Evolutionary conservation across 2,888 invertebrate genomes (phyloP).

Genomic region (Eupithecia dodoneata): DNA sequence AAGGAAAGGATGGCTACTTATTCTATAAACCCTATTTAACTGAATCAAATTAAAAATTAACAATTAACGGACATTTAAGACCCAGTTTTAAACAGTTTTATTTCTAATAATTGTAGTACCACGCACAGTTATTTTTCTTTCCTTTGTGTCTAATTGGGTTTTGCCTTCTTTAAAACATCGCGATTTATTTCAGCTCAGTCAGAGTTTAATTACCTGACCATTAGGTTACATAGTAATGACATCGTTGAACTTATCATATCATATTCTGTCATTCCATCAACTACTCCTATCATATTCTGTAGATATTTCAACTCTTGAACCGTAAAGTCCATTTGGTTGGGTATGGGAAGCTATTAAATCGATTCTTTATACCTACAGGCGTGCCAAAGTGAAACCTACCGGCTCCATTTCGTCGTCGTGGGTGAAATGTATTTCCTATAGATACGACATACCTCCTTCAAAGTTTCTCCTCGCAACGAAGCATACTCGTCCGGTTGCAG

Average conservation of each 20-base stretch:
- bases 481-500: slow-evolving; percentile 94
- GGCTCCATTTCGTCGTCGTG: background rate
- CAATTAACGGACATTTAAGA: background rate
- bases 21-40: background rate
- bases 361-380: background rate
- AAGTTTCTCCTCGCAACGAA: slow-evolving; percentile 90
- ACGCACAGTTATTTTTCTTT: background rate
- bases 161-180: background rate
- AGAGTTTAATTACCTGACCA: background rate
- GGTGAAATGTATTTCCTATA: background rate
- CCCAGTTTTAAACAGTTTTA: background rate
- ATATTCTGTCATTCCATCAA: background rate
- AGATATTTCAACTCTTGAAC: background rate
- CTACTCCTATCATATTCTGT: background rate
- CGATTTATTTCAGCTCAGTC: background rate
- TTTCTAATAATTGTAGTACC: background rate
- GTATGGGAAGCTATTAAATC: background rate
- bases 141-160: background rate
- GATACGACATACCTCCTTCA: slow-evolving; percentile 87
- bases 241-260: background rate
- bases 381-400: background rate
- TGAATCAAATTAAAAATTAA: background rate
- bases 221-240: background rate
- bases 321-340: background rate
- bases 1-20: background rate